Evolutionary conservation across 2,888 invertebrate genomes (phyloP).

Genomic region (Drosophila anceps): DNA sequence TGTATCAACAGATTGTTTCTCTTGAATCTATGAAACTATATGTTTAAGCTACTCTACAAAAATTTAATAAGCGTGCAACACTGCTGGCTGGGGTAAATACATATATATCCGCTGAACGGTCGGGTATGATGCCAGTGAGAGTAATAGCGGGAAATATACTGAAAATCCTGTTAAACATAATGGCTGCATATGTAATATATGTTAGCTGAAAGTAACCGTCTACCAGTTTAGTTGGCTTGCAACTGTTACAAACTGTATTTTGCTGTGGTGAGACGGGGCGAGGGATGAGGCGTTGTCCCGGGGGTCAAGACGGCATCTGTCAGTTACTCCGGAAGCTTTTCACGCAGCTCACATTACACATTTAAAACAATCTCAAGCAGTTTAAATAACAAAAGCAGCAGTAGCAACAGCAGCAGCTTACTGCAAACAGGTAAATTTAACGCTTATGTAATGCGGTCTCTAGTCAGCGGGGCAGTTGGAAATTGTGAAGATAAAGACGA

Average conservation of each 20-base stretch:
- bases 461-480: constrained; percentile 38
- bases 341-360: constrained; percentile 55
- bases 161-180: constrained; percentile 43
- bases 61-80: background rate
- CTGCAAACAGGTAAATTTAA: constrained; percentile 75
- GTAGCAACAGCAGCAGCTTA: constrained; percentile 36
- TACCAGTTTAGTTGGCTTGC: constrained; percentile 27
- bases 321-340: constrained; percentile 49
- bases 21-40: background rate
- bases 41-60: constrained; percentile 2
- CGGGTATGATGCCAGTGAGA: constrained; percentile 4
- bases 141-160: constrained; percentile 19
- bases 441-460: constrained; percentile 72
- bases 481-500: constrained; percentile 44
- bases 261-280: background rate
- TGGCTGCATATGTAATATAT: constrained; percentile 17
- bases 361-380: constrained; percentile 76
- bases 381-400: constrained; percentile 64
- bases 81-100: background rate
- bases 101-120: background rate
- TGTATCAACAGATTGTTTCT: background rate
- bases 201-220: constrained; percentile 10
- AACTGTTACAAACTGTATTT: background rate
- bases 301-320: constrained; percentile 48
- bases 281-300: constrained; percentile 23